Percentiles rank a stretch among this genome's conserved stretches.
These are phyloP conservation scores for Choristoneura fumiferana DNA, from an alignment of 1,140 invertebrate genomes.

Conservation along the genomic window DNA sequence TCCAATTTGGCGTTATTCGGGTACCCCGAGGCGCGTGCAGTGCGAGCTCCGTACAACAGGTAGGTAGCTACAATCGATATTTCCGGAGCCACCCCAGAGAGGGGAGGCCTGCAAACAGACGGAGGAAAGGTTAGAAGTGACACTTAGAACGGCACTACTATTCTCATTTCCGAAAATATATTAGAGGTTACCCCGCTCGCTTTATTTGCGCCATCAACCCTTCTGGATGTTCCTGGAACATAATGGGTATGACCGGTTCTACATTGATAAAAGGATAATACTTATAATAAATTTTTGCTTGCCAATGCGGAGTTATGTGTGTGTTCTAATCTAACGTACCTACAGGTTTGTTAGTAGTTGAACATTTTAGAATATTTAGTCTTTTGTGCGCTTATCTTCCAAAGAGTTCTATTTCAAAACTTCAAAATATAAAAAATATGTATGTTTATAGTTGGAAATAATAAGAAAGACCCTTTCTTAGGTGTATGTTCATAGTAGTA, in stretches of 20 bases:
- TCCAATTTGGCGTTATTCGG: constrained; percentile 7
- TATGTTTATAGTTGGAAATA: too few species aligned
- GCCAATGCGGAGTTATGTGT: too few species aligned
- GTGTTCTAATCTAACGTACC: too few species aligned
- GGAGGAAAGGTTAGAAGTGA: constrained; percentile 40
- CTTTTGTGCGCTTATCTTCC: too few species aligned
- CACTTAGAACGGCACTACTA: constrained; percentile 23
- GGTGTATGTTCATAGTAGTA: too few species aligned
- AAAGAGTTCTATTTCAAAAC: too few species aligned
- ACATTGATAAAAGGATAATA: neutral
- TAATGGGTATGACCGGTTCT: neutral
- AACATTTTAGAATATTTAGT: too few species aligned
- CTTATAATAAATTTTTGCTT: too few species aligned
- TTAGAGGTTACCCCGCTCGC: constrained; percentile 10
- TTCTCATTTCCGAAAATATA: constrained; percentile 19
- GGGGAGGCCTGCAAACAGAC: constrained; percentile 41
- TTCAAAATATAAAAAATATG: too few species aligned
- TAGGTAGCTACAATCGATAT: constrained; percentile 48
- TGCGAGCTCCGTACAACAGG: constrained; percentile 33
- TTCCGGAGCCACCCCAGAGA: constrained; percentile 34
- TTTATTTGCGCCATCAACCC: constrained; percentile 17
- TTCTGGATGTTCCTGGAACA: constrained; percentile 4
- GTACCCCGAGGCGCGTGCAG: neutral
- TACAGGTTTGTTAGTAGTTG: too few species aligned
- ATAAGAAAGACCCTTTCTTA: too few species aligned